A percentile compares a stretch with the other conserved stretches of the same genome.
These are phyloP conservation scores for Drosophila micromelanica DNA, from an alignment of 1,140 invertebrate species.

Conservation along the genomic window DNA sequence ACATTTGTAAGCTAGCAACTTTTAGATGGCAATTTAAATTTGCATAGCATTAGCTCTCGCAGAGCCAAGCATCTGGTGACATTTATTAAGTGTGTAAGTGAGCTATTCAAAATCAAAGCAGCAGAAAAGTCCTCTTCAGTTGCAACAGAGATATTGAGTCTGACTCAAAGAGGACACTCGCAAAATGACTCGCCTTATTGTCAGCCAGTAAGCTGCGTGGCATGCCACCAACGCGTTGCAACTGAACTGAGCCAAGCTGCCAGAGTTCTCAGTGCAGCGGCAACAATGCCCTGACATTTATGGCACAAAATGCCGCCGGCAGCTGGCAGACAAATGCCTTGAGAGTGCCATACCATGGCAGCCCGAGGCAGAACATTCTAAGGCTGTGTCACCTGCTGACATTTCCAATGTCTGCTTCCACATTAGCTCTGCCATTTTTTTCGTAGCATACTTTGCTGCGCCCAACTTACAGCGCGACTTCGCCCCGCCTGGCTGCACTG, in stretches of 20 bases:
- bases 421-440: conserved; percentile 73
- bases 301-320: conserved; percentile 66
- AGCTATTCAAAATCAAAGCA: conserved; percentile 76
- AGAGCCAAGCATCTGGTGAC: conserved; percentile 24
- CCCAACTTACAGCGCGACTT: conserved; percentile 18
- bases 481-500: not conserved
- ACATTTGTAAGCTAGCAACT: conserved; percentile 13
- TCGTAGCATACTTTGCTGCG: conserved; percentile 57
- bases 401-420: conserved; percentile 63
- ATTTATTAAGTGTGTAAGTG: conserved; percentile 76
- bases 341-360: conserved; percentile 52
- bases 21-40: conserved; percentile 60
- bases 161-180: conserved; percentile 1
- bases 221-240: conserved; percentile 42
- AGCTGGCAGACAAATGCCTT: conserved; percentile 70
- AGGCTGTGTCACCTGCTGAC: conserved; percentile 58
- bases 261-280: conserved; percentile 45
- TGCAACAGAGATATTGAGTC: conserved; percentile 17
- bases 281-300: conserved; percentile 77
- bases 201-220: conserved; percentile 47
- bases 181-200: conserved; percentile 50
- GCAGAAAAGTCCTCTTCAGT: conserved; percentile 59
- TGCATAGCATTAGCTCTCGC: conserved; percentile 61
- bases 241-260: conserved; percentile 40
- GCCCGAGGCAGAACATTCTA: conserved; percentile 49